Base-by-base conservation (phyloP, 2,888 invertebrate species). In the Tachystola acroxantha region DNA sequence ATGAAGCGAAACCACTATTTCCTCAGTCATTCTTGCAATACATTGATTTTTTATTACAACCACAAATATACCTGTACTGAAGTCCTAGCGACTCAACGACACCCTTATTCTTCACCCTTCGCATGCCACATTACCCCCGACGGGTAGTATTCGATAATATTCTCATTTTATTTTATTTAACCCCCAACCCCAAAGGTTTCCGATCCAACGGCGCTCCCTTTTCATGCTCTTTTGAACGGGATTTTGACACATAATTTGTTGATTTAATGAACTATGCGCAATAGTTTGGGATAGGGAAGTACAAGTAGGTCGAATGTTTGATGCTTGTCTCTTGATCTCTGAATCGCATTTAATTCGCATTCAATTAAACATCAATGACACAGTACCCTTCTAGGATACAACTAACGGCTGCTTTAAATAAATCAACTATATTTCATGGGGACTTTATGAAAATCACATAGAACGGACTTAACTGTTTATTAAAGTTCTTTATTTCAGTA, bases 81-180 rank as follows among this genome's bases (percentile, higher is more conserved):
- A n/a, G n/a, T n/a, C 27, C n/a, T 2, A 27, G 16, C 10, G 5
- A 36, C 64, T 69, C 66, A 46, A 63, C 36, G 9, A 24, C 36
- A 41, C 36, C 36, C 28, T 26, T 5, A 9, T 31, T 22, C 46
- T 28, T 13, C 35, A 57, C 63, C 63, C 62, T 55, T 48, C 53
- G 57, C 55, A 74, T 65, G 67, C 54, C 58, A 70, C 73, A 76
- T 79, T 78, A 78, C 73, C 64, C 54, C 65, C 43, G 56, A 53
- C 68, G 71, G 68, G 66, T 63, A 67, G 67, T 57, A 72, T 70
- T 77, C 71, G 71, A 79, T 79, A 78, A 74, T 74, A 77, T 74
- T 74, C 76, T 57, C 79, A 75, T 79, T 79, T 70, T 64, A 74
- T 80, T 77, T 72, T 78, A 78, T 78, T 77, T 71, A 74, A 63